A percentile compares a stretch with the other conserved stretches of the same genome.
These are phyloP conservation scores for Anaspis maculata DNA, from an alignment of 2,888 invertebrate species.

Conservation along the genomic window DNA sequence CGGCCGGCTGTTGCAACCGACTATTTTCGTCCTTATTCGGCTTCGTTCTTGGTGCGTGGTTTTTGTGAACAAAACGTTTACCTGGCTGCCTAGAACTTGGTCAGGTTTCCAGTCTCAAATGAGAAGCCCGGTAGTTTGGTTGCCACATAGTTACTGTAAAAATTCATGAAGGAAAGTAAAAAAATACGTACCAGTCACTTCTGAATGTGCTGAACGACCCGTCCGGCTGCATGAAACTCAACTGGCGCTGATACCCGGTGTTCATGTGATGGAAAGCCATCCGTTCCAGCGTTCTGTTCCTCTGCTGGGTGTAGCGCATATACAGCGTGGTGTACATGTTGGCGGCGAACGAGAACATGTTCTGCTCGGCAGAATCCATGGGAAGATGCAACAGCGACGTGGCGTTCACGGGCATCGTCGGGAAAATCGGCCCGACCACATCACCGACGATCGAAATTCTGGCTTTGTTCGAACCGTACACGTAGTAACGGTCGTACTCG, in stretches of 20 bases:
- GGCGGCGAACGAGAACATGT: constrained; percentile 93
- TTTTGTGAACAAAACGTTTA: too few species aligned
- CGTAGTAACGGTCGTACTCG: constrained; percentile 83
- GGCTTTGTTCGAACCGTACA: constrained; percentile 86
- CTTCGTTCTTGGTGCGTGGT: too few species aligned
- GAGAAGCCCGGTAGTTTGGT: too few species aligned
- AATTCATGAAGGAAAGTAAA: too few species aligned
- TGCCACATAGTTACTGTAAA: too few species aligned
- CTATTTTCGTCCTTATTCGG: too few species aligned
- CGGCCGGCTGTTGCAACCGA: too few species aligned
- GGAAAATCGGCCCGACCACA: constrained; percentile 88
- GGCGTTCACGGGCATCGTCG: constrained; percentile 86
- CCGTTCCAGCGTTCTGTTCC: constrained; percentile 71
- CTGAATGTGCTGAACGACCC: constrained; percentile 88
- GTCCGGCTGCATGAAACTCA: constrained; percentile 84
- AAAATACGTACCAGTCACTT: constrained; percentile 68
- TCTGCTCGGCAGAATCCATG: constrained; percentile 91
- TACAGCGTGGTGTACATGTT: constrained; percentile 87
- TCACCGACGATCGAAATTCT: constrained; percentile 79
- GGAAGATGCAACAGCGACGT: constrained; percentile 71
- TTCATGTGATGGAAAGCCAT: constrained; percentile 84
- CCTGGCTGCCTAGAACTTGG: too few species aligned
- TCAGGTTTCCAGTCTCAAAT: too few species aligned
- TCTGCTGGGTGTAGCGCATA: constrained; percentile 84
- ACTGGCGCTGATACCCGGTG: constrained; percentile 78